phyloP scores from a whole-genome alignment of 2,113 vertebrate genomes.

The Cyanoderma ruficeps region DNA sequence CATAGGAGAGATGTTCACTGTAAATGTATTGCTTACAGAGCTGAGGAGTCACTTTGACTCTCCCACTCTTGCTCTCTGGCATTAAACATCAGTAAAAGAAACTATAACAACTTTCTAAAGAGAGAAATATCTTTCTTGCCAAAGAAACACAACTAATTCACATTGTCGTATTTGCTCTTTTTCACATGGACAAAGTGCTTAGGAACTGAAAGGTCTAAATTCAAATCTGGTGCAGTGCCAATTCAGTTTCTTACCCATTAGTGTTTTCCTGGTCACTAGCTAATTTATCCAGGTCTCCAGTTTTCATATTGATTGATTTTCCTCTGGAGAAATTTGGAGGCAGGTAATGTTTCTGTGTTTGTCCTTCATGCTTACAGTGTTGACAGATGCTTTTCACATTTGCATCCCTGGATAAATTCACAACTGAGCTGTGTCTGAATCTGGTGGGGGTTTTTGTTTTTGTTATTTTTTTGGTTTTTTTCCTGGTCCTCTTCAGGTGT shows the following conservation, averaged over 20 bases:
- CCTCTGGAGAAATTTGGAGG: neutral
- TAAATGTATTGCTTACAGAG: neutral
- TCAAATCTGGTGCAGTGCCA: neutral
- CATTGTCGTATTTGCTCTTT: neutral
- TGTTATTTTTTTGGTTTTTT: neutral
- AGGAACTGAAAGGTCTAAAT: neutral
- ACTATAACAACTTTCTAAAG: neutral
- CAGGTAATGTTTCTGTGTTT: neutral
- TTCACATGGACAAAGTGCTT: neutral
- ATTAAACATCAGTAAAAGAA: neutral
- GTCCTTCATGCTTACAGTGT: neutral
- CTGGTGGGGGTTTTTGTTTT: too few species aligned
- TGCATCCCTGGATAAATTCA: neutral
- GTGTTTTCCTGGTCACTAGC: neutral
- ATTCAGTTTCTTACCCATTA: neutral
- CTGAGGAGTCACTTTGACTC: neutral
- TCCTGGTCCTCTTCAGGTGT: neutral
- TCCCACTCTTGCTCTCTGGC: neutral
- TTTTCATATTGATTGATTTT: neutral
- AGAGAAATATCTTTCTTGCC: neutral
- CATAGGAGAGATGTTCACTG: neutral
- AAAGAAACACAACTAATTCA: neutral
- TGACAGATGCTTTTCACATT: neutral
- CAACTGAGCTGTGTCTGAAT: neutral
- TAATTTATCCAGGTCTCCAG: neutral